Evolutionary conservation across 35 echinoderm and acorn worm species (phyloP), one percentile per base, ranked within the genome.

Genomic region (Holothuria glaberrima): DNA sequence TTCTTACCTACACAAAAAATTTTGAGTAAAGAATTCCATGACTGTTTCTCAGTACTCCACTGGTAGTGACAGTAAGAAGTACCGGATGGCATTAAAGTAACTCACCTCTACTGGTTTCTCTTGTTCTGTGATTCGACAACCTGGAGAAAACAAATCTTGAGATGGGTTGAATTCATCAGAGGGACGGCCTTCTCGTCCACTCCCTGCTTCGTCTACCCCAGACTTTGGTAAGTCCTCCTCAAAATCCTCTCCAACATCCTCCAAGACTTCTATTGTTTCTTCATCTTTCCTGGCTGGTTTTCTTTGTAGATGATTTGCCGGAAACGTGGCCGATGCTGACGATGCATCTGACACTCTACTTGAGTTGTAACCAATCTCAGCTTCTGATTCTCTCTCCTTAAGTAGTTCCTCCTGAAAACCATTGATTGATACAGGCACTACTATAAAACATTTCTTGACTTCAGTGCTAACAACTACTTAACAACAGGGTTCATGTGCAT

Each of bases 121-220:
- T 48, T 78, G 35, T 7, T 74, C n/a, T 14, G 13, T 54, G 17
- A 12, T 78, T 50, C 74, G 38, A 52, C 50, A 21, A 48, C 74
- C 74, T 48, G 44, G 74, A 78, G 74, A 78, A 48, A 78, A 78
- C 22, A 78, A 29, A 30, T 78, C 74, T 12, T 48, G 38, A 22
- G 74, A 78, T 41, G 14, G 9, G 74, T 78, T 78, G 17, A 50
- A 48, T 19, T 78, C 38, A 54, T 48, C 74, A 48, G 21, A 21
- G 6, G 31, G 21, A 6, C 50, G 38, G 9, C 74, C 74, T 35
- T 28, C 74, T 48, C 6, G 29, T 0, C 21, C 20, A 28, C 44
- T 78, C 20, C 74, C 74, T 21, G 74, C 74, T 28, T 78, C 74
- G n/a, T 78, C 74, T 25, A 24, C 24, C 18, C 74, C 41, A 12